A percentile compares a stretch with the other conserved stretches of the same genome.
These are phyloP conservation scores for Exephanes ischioxanthus DNA, from an alignment of 2,888 invertebrate genomes.

Conservation along the genomic window DNA sequence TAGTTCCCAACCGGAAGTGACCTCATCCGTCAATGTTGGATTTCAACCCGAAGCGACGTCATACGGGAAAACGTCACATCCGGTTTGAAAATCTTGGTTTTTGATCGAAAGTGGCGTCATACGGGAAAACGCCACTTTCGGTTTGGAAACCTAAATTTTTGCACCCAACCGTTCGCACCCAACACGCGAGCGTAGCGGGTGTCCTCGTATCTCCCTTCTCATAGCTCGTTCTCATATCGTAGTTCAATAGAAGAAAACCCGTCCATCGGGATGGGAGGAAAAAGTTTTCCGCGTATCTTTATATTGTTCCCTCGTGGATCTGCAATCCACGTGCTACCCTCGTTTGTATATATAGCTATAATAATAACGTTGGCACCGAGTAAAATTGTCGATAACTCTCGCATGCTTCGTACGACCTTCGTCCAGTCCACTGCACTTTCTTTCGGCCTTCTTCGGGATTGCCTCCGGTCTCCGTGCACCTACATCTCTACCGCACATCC, in stretches of 20 bases:
- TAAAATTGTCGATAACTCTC: slow-evolving; percentile 35
- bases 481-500: background rate
- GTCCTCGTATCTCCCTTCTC: too few relatives aligned
- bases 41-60: too few relatives aligned
- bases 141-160: too few relatives aligned
- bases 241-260: background rate
- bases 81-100: background rate
- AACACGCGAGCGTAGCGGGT: too few relatives aligned
- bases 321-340: background rate
- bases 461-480: slow-evolving; percentile 13
- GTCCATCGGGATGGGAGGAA: background rate
- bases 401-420: slow-evolving; percentile 47
- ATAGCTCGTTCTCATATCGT: too few relatives aligned
- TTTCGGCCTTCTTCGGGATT: slow-evolving; percentile 22
- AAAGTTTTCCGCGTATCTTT: background rate
- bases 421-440: slow-evolving; percentile 44
- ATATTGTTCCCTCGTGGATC: background rate
- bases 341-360: background rate
- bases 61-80: too few relatives aligned
- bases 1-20: too few relatives aligned
- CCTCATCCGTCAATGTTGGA: too few relatives aligned
- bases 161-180: too few relatives aligned
- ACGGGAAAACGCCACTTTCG: too few relatives aligned
- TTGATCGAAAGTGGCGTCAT: background rate
- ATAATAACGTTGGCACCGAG: slow-evolving; percentile 13